Base-by-base conservation (phyloP, 2,888 invertebrate genomes). In the Thereva unica region DNA sequence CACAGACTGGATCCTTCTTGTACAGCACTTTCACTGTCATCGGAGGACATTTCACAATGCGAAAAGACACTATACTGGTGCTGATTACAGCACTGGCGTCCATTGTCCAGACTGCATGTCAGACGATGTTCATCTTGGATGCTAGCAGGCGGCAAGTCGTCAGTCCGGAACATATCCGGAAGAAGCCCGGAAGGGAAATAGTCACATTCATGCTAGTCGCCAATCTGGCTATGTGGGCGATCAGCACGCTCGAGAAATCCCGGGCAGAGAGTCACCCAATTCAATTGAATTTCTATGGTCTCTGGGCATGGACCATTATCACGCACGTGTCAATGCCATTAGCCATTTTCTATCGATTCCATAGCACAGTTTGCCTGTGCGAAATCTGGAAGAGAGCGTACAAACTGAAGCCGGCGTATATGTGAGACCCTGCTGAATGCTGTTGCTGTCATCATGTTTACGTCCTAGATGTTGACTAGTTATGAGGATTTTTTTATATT, bases 371-470 rank as follows among this genome's bases (percentile, higher is more conserved):
- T 2, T 96, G 96, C 77, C 84, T 97, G 67, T 95, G 95, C 79
- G 96, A 96, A 82, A 94, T 97, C 75, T 97, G 96, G 97, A 96
- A 96, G 81, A 85, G 92, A 72, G 94, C 95, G 5, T 97, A 96
- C 80, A 96, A 96, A 82, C 90, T 92, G 77, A 93, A 93, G 76
- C 91, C 92, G 2, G 88, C 91, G 76, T 91, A 90, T 76, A 91
- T 92, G 90, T 91, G 89, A 81, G 79, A 80, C 74, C 76, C 44
- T 8, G 9, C 7, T 37, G 53, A 42, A 37, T 35, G n/a, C 4
- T 45, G 35, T 41, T 23, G n/a, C 23, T 54, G 54, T 41, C 38
- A 35, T 52, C 54, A 64, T 54, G 54, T 64, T 34, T 64, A 47
- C 45, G 54, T 53, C 40, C 55, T 64, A 23, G 45, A 64, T 44